Evolutionary conservation across 2,797 vertebrate genomes (phyloP).

Genomic region (Fistularia commersonii): DNA sequence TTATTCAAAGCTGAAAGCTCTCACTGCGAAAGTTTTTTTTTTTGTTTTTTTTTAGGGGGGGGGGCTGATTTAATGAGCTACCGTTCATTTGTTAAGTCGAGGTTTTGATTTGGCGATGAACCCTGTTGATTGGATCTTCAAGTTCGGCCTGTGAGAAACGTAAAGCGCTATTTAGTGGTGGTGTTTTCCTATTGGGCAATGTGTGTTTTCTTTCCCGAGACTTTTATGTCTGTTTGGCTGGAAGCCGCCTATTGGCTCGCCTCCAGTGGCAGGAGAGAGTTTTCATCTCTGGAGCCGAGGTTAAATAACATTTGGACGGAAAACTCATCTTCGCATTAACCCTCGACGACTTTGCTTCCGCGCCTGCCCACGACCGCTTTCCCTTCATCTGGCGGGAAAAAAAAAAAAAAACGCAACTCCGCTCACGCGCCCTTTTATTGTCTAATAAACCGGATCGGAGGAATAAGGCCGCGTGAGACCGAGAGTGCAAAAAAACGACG

Average conservation of each 20-base stretch:
- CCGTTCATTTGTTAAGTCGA: slow-evolving; percentile 54
- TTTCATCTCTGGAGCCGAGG: slow-evolving; percentile 19
- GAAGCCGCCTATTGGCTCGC: slow-evolving; percentile 6
- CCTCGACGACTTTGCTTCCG: no score
- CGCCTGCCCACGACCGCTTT: not conserved
- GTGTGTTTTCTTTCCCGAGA: slow-evolving; percentile 23
- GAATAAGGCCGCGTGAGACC: slow-evolving; percentile 19
- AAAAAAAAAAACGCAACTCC: no score
- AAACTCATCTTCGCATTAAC: slow-evolving; percentile 7
- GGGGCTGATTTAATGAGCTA: slow-evolving; percentile 53
- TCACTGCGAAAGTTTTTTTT: slow-evolving; percentile 40
- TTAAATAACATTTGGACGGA: slow-evolving; percentile 32
- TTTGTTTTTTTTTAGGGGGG: slow-evolving; percentile 47
- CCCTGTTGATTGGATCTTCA: slow-evolving; percentile 45
- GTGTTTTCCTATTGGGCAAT: slow-evolving; percentile 18
- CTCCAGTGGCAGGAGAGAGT: slow-evolving; percentile 15
- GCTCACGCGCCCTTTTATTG: not conserved
- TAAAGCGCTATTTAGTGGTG: slow-evolving; percentile 28
- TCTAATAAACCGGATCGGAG: no score
- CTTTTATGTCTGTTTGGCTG: slow-evolving; percentile 14
- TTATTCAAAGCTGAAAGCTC: slow-evolving; percentile 42
- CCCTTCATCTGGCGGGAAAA: no score
- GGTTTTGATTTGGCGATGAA: slow-evolving; percentile 59
- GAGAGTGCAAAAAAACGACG: slow-evolving; percentile 44
- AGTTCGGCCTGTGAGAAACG: slow-evolving; percentile 40